Percentiles rank a stretch among this genome's conserved stretches.
Evolutionary conservation across 1,140 invertebrate genomes (phyloP).

Genomic region (Planococcus citri): DNA sequence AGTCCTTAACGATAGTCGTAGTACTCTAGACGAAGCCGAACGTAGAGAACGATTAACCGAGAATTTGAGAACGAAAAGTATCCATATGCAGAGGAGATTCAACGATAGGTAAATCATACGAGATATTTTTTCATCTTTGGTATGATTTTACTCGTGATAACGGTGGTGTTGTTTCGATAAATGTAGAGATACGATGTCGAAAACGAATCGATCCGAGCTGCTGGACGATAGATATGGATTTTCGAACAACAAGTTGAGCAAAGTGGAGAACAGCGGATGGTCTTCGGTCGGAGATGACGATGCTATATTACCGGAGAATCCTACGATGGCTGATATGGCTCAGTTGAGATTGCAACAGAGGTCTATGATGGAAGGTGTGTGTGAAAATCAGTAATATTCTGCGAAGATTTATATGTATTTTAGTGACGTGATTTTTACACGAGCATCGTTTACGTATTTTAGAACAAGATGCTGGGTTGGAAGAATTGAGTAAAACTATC

Average conservation of each 20-base stretch:
- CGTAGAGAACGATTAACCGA: slow-evolving; percentile 45
- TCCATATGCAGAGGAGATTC: slow-evolving; percentile 43
- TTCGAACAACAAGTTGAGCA: neutral
- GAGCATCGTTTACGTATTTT: too few species aligned
- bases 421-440: too few species aligned
- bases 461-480: slow-evolving; percentile 65
- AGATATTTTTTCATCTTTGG: neutral
- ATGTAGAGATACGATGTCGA: neutral
- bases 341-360: neutral
- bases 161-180: neutral
- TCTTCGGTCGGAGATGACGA: neutral
- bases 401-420: neutral
- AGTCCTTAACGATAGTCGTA: slow-evolving; percentile 28
- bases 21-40: slow-evolving; percentile 47
- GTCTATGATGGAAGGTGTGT: neutral
- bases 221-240: neutral
- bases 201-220: neutral
- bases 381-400: neutral
- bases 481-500: slow-evolving; percentile 60
- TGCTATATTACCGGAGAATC: neutral
- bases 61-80: slow-evolving; percentile 41
- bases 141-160: neutral
- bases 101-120: slow-evolving; percentile 32
- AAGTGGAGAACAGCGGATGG: neutral
- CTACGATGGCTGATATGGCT: neutral